Base-by-base conservation (phyloP, 1,140 invertebrate species). In the Leptestheria dahalacensis region DNA sequence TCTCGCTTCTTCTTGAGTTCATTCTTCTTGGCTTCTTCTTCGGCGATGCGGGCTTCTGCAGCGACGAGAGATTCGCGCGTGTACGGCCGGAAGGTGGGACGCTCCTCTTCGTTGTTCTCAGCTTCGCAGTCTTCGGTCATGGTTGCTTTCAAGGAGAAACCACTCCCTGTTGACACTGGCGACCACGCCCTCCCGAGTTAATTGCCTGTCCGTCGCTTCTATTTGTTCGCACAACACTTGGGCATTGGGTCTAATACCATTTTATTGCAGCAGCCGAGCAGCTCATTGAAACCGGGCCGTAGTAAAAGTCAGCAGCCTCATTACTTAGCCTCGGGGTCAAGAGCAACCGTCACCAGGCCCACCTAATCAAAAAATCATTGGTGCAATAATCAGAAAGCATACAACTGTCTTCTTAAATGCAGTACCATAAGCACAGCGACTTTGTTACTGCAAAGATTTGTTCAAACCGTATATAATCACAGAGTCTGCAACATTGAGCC, bases 1-100 rank as follows among this genome's bases (percentile, higher is more conserved):
- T 86, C 88, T 83, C 87, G 84, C 79, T 91, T 91, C 82, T 88
- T 88, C 82, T 93, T 86, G 76, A 91, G 82, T 80, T 93, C 89
- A 78, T 88, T 87, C 80, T 91, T 89, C 80, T 91, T 90, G 74
- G 86, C 89, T 82, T 89, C 78, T 80, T 94, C 90, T 75, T 91
- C 88, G 69, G 87, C 86, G 75, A 94, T 93, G 69, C 90, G 84
- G 74, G 84, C 78, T 79, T 95, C 87, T 76, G 96, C 93, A 74
- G 82, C 83, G 75, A 86, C 83, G 75, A 95, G 79, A 76, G 91
- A 94, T 79, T 96, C 91, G 77, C 91, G 82, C 73, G 92, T 96
- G 81, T 96, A 96, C 78, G 90, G 91, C 83, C 86, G 86, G 86
- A 96, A 97, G 60, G 24, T 26, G 10, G 61, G 61, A 11, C 48